Evolutionary conservation across 2,113 vertebrate species (phyloP).

Genomic region (Actinemys pallida): DNA sequence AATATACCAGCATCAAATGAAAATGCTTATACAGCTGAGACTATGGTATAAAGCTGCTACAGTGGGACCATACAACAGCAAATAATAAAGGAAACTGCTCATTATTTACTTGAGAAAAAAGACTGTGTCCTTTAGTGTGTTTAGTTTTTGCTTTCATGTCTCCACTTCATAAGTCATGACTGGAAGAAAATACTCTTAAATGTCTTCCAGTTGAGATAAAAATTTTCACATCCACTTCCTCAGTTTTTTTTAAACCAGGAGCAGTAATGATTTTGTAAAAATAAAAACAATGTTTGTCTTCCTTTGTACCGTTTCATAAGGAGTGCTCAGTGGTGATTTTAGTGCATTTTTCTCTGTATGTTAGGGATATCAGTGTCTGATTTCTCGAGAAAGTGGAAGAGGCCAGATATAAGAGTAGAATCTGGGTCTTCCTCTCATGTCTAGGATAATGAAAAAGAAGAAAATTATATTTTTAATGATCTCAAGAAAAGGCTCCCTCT

Average conservation of each 20-base stretch:
- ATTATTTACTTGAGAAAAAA: neutral
- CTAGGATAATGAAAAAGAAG: neutral
- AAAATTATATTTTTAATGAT: neutral
- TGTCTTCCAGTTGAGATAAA: neutral
- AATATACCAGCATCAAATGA: neutral
- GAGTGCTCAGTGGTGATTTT: neutral
- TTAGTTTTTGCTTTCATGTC: neutral
- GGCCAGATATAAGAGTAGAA: neutral
- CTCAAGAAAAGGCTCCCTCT: neutral
- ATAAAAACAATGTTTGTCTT: neutral
- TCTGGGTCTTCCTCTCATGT: neutral
- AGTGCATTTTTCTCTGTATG: accelerated
- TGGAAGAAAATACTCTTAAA: neutral
- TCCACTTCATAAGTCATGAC: neutral
- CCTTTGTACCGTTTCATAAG: neutral
- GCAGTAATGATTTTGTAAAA: neutral
- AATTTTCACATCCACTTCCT: neutral
- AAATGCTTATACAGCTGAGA: neutral
- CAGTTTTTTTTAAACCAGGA: neutral
- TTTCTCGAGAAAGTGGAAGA: neutral
- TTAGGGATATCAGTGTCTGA: neutral
- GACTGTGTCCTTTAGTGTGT: accelerated
- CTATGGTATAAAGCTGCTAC: neutral
- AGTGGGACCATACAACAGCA: neutral
- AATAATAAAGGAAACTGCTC: neutral